Evolutionary conservation across 1,140 invertebrate genomes (phyloP), one percentile per base, ranked within the genome.

Genomic region (Magallana gigas): DNA sequence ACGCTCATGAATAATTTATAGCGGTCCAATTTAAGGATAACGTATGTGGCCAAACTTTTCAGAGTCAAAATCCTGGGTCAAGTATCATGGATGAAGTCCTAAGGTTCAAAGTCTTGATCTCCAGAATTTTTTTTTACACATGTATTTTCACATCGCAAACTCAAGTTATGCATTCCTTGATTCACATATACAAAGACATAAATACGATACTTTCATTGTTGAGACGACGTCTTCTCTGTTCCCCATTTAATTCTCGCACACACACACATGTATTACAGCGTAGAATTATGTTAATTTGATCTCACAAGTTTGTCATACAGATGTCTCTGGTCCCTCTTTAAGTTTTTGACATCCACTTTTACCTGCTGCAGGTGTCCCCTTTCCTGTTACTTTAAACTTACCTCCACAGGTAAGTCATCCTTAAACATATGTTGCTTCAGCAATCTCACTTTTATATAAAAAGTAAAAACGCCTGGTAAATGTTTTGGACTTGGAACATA

Each of bases 251-350:
- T 12, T 11, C 68, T 29, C 68, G 23, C 64, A 76, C 36, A 48
- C 36, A 48, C 36, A 48, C 36, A 48, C 36, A 48, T 48, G 36
- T 48, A 48, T 2, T 4, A 48, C 68, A 36, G 23, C 18, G 23
- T 76, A 29, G 12, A 76, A 76, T 48, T 76, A 76, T 76, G 68
- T 76, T 76, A 76, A 76, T 76, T 76, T 76, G 68, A 76, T 76
- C 68, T 23, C 68, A 36, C 23, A 23, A 76, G 68, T 76, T 18
- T 76, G 68, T 76, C 68, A 36, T 76, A 76, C 8, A 76, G 14
- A 12, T 29, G 68, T 48, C 36, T 1, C 23, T 5, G 36, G 68
- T 18, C 36, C 68, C 68, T 36, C 68, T 1, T 76, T 76, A 29
- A 18, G n/a, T 16, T 62, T n/a, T 12, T 76, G 23, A 76, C 68